Percentiles rank a stretch among this genome's conserved stretches.
phyloP scores from a whole-genome alignment of 2,113 vertebrate species.

The Crotalus tigris region DNA sequence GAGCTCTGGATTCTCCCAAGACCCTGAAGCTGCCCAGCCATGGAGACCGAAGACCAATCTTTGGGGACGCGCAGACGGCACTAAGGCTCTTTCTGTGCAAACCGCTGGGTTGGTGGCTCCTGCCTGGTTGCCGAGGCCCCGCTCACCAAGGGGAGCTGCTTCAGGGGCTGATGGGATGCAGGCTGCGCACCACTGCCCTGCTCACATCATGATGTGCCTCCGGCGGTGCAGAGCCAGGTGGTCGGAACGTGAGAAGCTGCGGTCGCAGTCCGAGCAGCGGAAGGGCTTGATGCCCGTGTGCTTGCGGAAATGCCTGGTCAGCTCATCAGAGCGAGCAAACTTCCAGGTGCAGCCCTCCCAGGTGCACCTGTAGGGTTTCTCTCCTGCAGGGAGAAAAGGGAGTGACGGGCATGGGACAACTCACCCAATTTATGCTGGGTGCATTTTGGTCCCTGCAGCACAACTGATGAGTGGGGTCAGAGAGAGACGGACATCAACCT shows the following conservation, averaged over 20 bases:
- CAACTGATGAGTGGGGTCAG: neutral
- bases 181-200: neutral
- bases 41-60: neutral
- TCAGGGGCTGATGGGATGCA: neutral
- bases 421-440: neutral
- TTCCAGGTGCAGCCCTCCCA: conserved; percentile 97
- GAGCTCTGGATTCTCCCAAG: neutral
- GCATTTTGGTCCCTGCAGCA: neutral
- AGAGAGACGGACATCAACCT: neutral
- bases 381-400: conserved; percentile 69
- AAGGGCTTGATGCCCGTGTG: conserved; percentile 99
- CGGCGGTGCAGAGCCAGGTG: conserved; percentile 93
- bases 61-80: neutral
- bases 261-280: conserved; percentile 92
- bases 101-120: neutral
- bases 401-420: conserved; percentile 7
- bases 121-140: conserved; percentile 12
- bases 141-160: neutral
- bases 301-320: conserved; percentile 95
- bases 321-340: conserved; percentile 93
- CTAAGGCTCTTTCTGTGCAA: neutral
- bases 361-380: conserved; percentile 95
- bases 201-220: conserved; percentile 95
- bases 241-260: conserved; percentile 95
- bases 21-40: neutral